phyloP scores from a whole-genome alignment of 1,140 invertebrate genomes.

The Zaprionus davidi region DNA sequence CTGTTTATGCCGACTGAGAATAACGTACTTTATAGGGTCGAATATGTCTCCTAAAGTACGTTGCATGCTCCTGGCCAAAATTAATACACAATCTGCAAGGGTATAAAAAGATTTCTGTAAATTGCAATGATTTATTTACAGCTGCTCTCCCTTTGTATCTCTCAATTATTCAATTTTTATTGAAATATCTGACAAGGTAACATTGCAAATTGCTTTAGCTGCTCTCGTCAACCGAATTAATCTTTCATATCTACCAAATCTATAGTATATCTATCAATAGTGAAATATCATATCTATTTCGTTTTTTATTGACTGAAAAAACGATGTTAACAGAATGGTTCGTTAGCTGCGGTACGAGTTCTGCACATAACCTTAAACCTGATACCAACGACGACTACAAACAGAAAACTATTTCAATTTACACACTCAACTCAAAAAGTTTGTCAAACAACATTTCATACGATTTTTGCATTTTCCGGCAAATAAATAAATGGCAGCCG shows the following conservation, averaged over 20 bases:
- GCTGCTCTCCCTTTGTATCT: background rate
- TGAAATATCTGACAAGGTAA: background rate
- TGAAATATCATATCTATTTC: background rate
- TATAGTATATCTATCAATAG: background rate
- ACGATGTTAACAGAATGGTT: slow-evolving; percentile 3
- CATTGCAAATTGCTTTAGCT: background rate
- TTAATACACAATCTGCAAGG: no score
- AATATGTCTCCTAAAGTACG: no score
- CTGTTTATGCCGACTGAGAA: no score
- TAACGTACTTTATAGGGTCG: no score
- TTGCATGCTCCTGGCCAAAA: no score
- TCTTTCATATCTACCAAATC: background rate
- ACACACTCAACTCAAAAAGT: slow-evolving; percentile 21
- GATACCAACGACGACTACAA: background rate
- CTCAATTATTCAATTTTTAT: no score
- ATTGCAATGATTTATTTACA: no score
- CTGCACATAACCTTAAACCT: slow-evolving; percentile 23
- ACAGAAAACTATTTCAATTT: slow-evolving; percentile 31
- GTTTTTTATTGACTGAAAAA: background rate
- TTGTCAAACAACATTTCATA: slow-evolving; percentile 23
- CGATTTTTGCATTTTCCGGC: slow-evolving; percentile 36
- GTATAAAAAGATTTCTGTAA: no score
- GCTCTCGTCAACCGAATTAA: background rate
- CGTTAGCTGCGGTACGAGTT: slow-evolving; percentile 8
- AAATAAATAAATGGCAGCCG: slow-evolving; percentile 19